Evolutionary conservation across 1,140 invertebrate species (phyloP), one percentile per base, ranked within the genome.

Genomic region (Apis florea): DNA sequence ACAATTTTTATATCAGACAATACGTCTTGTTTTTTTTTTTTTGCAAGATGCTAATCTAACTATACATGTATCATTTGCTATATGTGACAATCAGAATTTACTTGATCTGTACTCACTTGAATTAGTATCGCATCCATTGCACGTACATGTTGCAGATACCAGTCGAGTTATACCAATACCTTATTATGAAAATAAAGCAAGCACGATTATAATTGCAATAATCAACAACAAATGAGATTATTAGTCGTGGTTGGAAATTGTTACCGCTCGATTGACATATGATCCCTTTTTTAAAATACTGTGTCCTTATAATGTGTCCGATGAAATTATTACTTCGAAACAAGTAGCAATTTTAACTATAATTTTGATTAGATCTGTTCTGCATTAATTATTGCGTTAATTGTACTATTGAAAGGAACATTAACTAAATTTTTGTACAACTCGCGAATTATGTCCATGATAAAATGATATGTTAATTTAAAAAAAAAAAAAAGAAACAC

Each of bases 171-270:
- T 49, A 64, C 40, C 61, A 75, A 75, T 53, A 75, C 21, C 13
- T n/a, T 64, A 53, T 75, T 75, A 21, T 49, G 54, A 69, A 69
- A 78, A 78, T 78, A 69, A 78, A 56, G 15, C 75, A 19, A 17
- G 19, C 75, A 15, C 53, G 17, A 17, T 69, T 78, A 47, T 69
- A 78, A 78, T 69, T 56, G n/a, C n/a, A 26, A 59, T 68, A 78
- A 68, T 59, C 19, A 58, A 21, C 11, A 47, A 19, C 24, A 53
- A 19, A 66, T 68, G 68, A 66, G 40, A 76, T 66, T 61, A 73
- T 73, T 73, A 73, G 56, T 15, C 24, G 19, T 26, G 21, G 24
- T 49, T 19, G n/a, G 47, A 61, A n/a, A 74, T 26, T 19, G 40
- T 6, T 26, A 3, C 9, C 31, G 10, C 2, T 15, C 10, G 17